Evolutionary conservation across 2,797 vertebrate genomes (phyloP).

Genomic region (Helicolenus hilgendorfi): DNA sequence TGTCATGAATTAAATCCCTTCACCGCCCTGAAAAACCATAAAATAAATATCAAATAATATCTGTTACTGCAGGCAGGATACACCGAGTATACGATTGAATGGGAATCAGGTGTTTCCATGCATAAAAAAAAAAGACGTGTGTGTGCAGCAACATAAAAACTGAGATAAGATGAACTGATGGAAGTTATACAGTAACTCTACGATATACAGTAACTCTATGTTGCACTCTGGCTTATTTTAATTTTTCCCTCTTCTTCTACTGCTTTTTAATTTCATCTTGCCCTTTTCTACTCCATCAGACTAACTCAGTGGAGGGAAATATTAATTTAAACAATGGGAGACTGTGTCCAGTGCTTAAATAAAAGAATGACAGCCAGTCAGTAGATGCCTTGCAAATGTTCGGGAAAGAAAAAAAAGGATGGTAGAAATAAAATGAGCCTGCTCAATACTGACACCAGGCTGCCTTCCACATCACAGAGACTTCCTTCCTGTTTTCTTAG

Average conservation of each 20-base stretch:
- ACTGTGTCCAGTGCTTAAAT: conserved; percentile 9
- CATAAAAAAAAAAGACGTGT: neutral
- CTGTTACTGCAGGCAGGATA: neutral
- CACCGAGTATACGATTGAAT: neutral
- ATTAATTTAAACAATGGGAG: conserved; percentile 23
- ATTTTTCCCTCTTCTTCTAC: neutral
- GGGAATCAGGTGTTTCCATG: neutral
- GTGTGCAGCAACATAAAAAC: neutral
- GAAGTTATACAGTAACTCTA: neutral
- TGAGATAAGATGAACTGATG: conserved; percentile 24
- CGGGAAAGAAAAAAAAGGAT: neutral
- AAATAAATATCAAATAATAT: neutral
- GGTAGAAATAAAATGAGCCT: conserved; percentile 38
- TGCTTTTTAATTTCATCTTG: conserved; percentile 11
- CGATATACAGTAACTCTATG: neutral
- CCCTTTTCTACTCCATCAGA: neutral
- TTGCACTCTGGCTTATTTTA: conserved; percentile 2
- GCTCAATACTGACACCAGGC: conserved; percentile 40
- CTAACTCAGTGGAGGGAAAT: neutral
- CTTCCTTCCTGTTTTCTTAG: conserved; percentile 14
- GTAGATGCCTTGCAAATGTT: neutral
- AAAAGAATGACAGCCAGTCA: conserved; percentile 25
- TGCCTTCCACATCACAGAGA: conserved; percentile 38
- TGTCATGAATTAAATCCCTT: neutral
- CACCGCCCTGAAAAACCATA: neutral